Evolutionary conservation across 2,888 invertebrate species (phyloP).

Genomic region (Pediacus dermestoides): DNA sequence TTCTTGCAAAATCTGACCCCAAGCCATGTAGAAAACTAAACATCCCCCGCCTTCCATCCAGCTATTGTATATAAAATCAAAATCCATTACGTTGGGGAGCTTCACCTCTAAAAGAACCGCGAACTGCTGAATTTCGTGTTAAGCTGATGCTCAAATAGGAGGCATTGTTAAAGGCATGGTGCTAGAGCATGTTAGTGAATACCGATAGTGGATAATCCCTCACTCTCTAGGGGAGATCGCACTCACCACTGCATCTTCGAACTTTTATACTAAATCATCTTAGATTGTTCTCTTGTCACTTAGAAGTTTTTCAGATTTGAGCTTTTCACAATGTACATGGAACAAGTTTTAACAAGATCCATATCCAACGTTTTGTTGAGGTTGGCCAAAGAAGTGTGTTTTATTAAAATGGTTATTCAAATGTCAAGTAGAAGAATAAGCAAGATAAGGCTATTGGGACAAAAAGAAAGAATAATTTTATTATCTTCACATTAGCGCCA

Average conservation of each 20-base stretch:
- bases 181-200: slow-evolving; percentile 44
- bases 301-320: slow-evolving; percentile 29
- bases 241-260: slow-evolving; percentile 29
- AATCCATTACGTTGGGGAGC: slow-evolving; percentile 45
- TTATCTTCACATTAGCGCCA: no score
- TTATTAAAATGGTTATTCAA: no score
- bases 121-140: slow-evolving; percentile 38
- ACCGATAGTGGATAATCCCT: slow-evolving; percentile 47
- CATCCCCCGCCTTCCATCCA: slow-evolving; percentile 24
- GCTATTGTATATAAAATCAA: slow-evolving; percentile 45
- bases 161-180: slow-evolving; percentile 31
- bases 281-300: slow-evolving; percentile 32
- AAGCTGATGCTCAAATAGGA: slow-evolving; percentile 42
- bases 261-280: slow-evolving; percentile 36
- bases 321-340: no score
- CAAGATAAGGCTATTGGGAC: no score
- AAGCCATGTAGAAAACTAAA: no score
- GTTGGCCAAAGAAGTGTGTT: no score
- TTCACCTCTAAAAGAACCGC: slow-evolving; percentile 30
- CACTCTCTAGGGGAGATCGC: slow-evolving; percentile 29
- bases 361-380: no score
- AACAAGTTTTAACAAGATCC: no score
- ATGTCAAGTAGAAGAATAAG: no score
- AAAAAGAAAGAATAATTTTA: no score
- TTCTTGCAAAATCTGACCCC: no score